Base-by-base conservation (phyloP, 2,888 invertebrate genomes). In the Leptura quadrifasciata region DNA sequence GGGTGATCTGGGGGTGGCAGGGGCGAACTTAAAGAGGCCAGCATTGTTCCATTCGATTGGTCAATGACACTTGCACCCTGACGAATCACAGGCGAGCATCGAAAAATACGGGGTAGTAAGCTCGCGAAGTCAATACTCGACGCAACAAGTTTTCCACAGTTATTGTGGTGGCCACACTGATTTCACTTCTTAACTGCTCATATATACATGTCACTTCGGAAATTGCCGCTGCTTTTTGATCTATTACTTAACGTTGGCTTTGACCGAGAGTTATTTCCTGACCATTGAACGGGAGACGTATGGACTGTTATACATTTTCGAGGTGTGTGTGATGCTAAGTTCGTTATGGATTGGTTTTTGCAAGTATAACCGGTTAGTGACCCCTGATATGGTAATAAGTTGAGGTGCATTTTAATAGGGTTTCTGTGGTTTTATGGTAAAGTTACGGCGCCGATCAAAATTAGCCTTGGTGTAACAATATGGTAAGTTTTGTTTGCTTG, bases 11-110 rank as follows among this genome's bases (percentile, higher is more conserved):
- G 83, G 83, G 83, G 81, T 74, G 79, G 82, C 73, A 74, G 71
- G 80, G 76, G 80, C 74, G 73, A 75, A 67, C 81, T 82, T 82
- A 88, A 87, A 86, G 86, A 87, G 87, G 87, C 84, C 86, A 86
- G 86, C 84, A 80, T 82, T 81, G 83, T 81, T 84, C 81, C 83
- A 79, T 75, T 76, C 79, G 79, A 88, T 88, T 88, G 88, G 88
- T 83, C 87, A 82, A 83, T 84, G 85, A 85, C 85, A 85, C 81
- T 78, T 76, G 80, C 64, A 74, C 77, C 69, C 57, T 77, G 75
- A 80, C 88, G 87, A 88, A 88, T 88, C 78, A 79, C 63, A 71
- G 73, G 15, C 61, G 6, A 21, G 24, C 71, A 17, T 24, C 47
- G 65, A 24, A 27, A 61, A 61, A 60, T 27, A 52, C 71, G 61